Conservation (phyloP, 2,113 vertebrate genomes). For the Cryptotis parvus region DNA sequence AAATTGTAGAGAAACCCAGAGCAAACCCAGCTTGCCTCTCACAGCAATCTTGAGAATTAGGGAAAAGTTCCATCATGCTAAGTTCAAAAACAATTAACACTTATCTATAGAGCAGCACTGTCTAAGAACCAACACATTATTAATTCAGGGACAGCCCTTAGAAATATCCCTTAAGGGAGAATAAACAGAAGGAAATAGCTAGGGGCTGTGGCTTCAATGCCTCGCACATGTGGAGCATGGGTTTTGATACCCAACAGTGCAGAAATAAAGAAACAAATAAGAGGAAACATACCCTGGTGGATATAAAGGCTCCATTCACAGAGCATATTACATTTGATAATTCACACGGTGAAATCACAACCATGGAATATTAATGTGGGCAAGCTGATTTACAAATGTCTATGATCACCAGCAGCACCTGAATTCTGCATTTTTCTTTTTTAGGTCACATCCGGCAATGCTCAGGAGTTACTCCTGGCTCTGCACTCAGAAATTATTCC, state of each 20-base stretch:
- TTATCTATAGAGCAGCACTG: neutral
- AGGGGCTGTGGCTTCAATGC: too few relatives aligned
- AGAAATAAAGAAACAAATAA: neutral
- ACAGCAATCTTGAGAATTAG: slow-evolving; percentile 28
- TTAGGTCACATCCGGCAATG: too few relatives aligned
- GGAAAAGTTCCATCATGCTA: slow-evolving; percentile 13
- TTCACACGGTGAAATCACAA: neutral
- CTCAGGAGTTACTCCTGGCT: too few relatives aligned
- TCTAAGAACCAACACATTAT: slow-evolving; percentile 12
- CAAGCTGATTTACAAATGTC: neutral
- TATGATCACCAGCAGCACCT: neutral
- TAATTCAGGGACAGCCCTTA: neutral
- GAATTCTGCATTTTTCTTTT: neutral
- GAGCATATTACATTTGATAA: neutral
- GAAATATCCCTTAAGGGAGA: neutral
- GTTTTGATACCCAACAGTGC: too few relatives aligned
- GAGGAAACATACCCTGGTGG: neutral
- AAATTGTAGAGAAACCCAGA: slow-evolving; percentile 50
- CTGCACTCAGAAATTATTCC: too few relatives aligned
- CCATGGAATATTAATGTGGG: neutral
- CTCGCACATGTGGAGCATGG: too few relatives aligned
- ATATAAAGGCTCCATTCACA: slow-evolving; percentile 14
- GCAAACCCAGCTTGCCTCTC: neutral
- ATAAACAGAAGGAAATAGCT: neutral
- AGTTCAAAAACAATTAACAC: slow-evolving; percentile 45